Conservation (phyloP, 2,113 vertebrate species). For the Naja naja region DNA sequence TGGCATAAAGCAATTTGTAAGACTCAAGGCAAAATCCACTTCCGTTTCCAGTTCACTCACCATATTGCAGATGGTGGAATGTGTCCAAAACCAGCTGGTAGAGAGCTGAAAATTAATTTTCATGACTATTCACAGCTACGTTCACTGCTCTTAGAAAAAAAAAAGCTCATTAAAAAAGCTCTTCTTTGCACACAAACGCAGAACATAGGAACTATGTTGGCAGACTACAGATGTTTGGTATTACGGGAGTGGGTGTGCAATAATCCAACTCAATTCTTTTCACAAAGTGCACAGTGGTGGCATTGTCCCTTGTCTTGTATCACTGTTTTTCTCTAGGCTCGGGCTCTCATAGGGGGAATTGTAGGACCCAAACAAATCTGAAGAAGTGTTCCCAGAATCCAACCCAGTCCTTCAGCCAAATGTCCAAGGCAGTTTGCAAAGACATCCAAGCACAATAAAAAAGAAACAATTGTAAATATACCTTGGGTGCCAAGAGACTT, state of each 20-base stretch:
- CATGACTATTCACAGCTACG: no score
- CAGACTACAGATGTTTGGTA: background rate
- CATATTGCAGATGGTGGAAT: background rate
- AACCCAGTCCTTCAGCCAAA: no score
- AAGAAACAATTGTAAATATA: background rate
- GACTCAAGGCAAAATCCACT: background rate
- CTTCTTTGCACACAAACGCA: background rate
- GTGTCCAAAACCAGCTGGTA: background rate
- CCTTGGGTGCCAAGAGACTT: background rate
- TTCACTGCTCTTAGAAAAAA: background rate
- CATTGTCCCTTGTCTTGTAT: conserved; percentile 13
- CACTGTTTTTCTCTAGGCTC: accelerated
- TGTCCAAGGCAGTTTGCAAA: background rate
- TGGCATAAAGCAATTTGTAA: background rate
- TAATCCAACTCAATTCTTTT: conserved; percentile 29
- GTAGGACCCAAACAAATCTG: background rate
- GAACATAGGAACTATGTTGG: background rate
- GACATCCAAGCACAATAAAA: background rate
- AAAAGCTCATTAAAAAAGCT: background rate
- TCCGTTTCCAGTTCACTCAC: background rate
- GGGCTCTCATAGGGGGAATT: background rate
- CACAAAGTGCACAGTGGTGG: conserved; percentile 37
- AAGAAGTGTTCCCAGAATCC: background rate
- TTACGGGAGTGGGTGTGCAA: conserved; percentile 40
- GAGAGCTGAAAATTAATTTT: background rate